Base-by-base conservation (phyloP, 2,888 invertebrate species). In the Drosophila eohydei region DNA sequence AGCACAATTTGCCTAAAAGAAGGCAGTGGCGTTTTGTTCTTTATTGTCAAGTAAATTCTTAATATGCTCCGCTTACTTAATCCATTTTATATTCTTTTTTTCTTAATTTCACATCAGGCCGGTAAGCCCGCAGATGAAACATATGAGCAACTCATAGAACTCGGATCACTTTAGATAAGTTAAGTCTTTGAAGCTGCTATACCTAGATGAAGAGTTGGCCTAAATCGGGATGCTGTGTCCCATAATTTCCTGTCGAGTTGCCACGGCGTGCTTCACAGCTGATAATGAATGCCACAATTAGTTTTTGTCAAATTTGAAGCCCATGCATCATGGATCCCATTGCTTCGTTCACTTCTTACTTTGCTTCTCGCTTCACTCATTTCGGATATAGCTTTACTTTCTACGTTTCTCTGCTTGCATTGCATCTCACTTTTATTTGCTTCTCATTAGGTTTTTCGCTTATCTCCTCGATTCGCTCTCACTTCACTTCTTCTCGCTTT, bases 1-100 rank as follows among this genome's bases (percentile, higher is more conserved):
- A 74, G 48, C 51, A 74, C 77, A 78, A 71, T 78, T 78, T 71
- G 71, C 71, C 66, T 62, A 32, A 26, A 61, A 66, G 51, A 30
- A 59, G 63, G 50, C 65, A 66, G 26, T n/a, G 21, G 44, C n/a
- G 6, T 48, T 36, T 41, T 54, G 56, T 32, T 46, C 56, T 57
- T 57, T 34, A 43, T 55, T 70, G 61, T 43, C 54, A 65, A 61
- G 51, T 46, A 59, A 26, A 40, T 60, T 40, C 54, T 54, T 32
- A 65, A 75, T 58, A 50, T 36, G 57, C 12, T 50, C 28, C 9
- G 4, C 41, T 44, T 51, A 21, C 40, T 30, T 52, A 44, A 57
- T 52, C 46, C 21, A 32, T 46, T 46, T 34, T 16, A 3, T 40
- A 41, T 52, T 34, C 30, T 26, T 4, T 52, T 2, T 36, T 26